Base-by-base conservation (phyloP, 2,888 invertebrate species). In the Ceraclea dissimilis region DNA sequence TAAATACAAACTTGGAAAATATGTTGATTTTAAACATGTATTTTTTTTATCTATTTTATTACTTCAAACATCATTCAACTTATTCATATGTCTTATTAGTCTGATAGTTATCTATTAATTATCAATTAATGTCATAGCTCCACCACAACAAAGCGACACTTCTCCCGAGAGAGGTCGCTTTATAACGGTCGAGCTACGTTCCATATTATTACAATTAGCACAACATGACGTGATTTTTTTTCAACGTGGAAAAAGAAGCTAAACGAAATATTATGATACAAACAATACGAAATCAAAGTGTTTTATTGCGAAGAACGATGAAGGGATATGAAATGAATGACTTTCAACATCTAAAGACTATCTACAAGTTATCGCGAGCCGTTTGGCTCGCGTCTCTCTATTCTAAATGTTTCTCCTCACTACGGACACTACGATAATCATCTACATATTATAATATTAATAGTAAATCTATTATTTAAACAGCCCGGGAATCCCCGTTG, bases 1-100 rank as follows among this genome's bases (percentile, higher is more conserved):
- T 68, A 39, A 39, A 75, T 73, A 76, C 75, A 75, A 73, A 72
- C 50, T 73, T 77, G 77, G 78, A 78, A 77, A 76, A 71, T 73
- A 77, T 75, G 68, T 69, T 73, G 72, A 74, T 59, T 49, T 50
- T 52, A 43, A 26, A 21, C 22, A 55, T 52, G 43, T n/a, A n/a
- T n/a, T n/a, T n/a, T n/a, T n/a, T n/a, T n/a, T n/a, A n/a, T n/a
- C n/a, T n/a, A n/a, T n/a, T n/a, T n/a, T n/a, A n/a, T n/a, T n/a
- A n/a, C n/a, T n/a, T n/a, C n/a, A n/a, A n/a, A n/a, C n/a, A n/a
- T n/a, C n/a, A n/a, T n/a, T n/a, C n/a, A n/a, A n/a, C n/a, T n/a
- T n/a, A n/a, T n/a, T n/a, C n/a, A n/a, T n/a, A n/a, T n/a, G n/a
- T n/a, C n/a, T n/a, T n/a, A n/a, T n/a, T n/a, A n/a, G n/a, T n/a